phyloP scores from a whole-genome alignment of 2,113 vertebrate species.

The Spea multiplicata region DNA sequence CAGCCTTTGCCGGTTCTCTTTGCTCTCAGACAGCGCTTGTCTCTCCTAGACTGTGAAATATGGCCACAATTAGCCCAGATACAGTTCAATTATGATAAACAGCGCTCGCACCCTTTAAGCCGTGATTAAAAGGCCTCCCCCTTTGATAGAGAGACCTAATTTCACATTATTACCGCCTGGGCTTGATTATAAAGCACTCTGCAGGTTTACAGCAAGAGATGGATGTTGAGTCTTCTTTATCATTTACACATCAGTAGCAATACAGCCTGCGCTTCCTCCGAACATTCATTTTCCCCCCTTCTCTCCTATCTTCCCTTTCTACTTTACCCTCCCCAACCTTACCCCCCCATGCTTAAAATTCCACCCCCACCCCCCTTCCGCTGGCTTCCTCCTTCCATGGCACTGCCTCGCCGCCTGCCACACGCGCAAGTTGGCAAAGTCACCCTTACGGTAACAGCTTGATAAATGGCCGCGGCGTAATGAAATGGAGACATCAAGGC shows the following conservation, averaged over 20 bases:
- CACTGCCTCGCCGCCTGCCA: slow-evolving; percentile 60
- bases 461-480: slow-evolving; percentile 95
- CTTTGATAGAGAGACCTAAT: slow-evolving; percentile 95
- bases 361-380: slow-evolving; percentile 48
- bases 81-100: slow-evolving; percentile 97
- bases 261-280: slow-evolving; percentile 67
- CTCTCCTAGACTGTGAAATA: slow-evolving; percentile 92
- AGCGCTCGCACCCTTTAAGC: slow-evolving; percentile 87
- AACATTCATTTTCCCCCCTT: slow-evolving; percentile 72
- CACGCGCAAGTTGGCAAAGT: slow-evolving; percentile 80
- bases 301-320: not conserved
- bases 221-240: slow-evolving; percentile 81
- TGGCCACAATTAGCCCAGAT: slow-evolving; percentile 95
- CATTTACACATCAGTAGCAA: slow-evolving; percentile 89
- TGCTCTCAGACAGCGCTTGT: slow-evolving; percentile 59
- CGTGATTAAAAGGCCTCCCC: slow-evolving; percentile 93
- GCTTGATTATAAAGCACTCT: slow-evolving; percentile 81
- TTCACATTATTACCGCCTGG: slow-evolving; percentile 88
- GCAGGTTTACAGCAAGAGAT: slow-evolving; percentile 68
- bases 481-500: slow-evolving; percentile 99
- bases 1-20: slow-evolving; percentile 16
- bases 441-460: slow-evolving; percentile 83
- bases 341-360: not conserved
- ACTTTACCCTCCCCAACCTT: not conserved
- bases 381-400: slow-evolving; percentile 60